A percentile compares a stretch with the other conserved stretches of the same genome.
phyloP scores from a whole-genome alignment of 2,888 invertebrate genomes.

The Sialis fuliginosa region DNA sequence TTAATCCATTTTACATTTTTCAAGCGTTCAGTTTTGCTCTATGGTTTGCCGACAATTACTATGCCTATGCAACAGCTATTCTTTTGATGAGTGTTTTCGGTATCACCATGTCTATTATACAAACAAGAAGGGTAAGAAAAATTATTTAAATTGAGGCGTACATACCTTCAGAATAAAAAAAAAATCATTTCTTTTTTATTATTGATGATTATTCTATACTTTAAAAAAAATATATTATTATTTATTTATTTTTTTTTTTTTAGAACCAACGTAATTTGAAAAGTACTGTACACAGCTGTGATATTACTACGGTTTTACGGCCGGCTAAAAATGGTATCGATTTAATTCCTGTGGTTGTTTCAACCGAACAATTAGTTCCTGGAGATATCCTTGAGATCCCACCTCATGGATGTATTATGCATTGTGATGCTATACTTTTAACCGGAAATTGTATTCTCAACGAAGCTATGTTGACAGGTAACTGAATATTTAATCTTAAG shows the following conservation, averaged over 20 bases:
- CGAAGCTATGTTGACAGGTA: slow-evolving; percentile 89
- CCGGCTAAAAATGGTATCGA: slow-evolving; percentile 17
- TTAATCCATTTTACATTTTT: slow-evolving; percentile 92
- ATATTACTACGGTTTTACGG: slow-evolving; percentile 46
- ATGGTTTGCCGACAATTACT: slow-evolving; percentile 78
- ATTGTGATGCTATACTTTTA: slow-evolving; percentile 79
- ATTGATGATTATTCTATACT: neutral
- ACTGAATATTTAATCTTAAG: neutral
- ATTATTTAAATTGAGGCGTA: neutral
- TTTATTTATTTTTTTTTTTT: slow-evolving; percentile 11
- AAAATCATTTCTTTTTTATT: neutral
- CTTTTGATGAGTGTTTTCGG: slow-evolving; percentile 69
- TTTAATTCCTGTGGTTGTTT: slow-evolving; percentile 31
- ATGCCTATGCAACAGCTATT: slow-evolving; percentile 76
- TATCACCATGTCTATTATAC: slow-evolving; percentile 64
- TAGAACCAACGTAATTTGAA: slow-evolving; percentile 80
- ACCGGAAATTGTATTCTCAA: slow-evolving; percentile 79
- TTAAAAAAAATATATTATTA: neutral
- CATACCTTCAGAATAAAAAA: neutral
- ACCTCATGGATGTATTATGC: slow-evolving; percentile 66
- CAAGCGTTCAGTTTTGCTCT: slow-evolving; percentile 79
- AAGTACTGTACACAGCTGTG: slow-evolving; percentile 62
- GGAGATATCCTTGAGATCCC: slow-evolving; percentile 81
- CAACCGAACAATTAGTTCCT: slow-evolving; percentile 64
- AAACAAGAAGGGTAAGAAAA: slow-evolving; percentile 55